Evolutionary conservation across 2,113 vertebrate genomes (phyloP).

Genomic region (Scortum barcoo): DNA sequence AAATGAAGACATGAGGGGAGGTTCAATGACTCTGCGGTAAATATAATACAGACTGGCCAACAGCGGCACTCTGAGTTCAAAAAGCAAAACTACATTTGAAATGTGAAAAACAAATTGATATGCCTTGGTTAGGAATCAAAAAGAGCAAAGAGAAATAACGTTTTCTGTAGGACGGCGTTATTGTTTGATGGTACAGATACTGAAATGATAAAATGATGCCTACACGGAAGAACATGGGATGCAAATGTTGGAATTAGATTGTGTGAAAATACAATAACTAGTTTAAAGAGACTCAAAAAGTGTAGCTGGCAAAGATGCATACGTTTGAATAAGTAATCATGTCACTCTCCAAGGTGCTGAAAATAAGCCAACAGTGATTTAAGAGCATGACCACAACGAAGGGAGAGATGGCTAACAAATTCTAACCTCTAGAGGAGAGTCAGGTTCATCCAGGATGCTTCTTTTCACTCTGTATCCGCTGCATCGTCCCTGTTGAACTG

Average conservation of each 20-base stretch:
- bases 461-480: no score
- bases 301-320: accelerated
- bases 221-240: not conserved
- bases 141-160: accelerated
- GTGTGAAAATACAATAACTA: not conserved
- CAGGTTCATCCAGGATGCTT: no score
- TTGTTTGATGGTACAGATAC: not conserved
- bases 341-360: constrained; percentile 41
- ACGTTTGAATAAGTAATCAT: accelerated
- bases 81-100: constrained; percentile 46
- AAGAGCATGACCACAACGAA: constrained; percentile 48
- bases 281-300: accelerated
- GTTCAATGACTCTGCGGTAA: constrained; percentile 21
- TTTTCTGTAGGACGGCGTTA: accelerated
- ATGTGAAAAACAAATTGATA: accelerated
- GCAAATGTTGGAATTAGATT: accelerated
- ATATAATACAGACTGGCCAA: not conserved
- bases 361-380: constrained; percentile 27
- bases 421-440: constrained; percentile 51
- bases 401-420: constrained; percentile 18
- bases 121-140: accelerated
- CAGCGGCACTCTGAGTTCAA: constrained; percentile 70
- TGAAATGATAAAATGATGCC: accelerated
- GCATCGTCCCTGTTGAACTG: no score
- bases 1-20: constrained; percentile 49